A percentile compares a stretch with the other conserved stretches of the same genome.
phyloP scores from a whole-genome alignment of 2,888 invertebrate species.

The Leucoptera coffeella region DNA sequence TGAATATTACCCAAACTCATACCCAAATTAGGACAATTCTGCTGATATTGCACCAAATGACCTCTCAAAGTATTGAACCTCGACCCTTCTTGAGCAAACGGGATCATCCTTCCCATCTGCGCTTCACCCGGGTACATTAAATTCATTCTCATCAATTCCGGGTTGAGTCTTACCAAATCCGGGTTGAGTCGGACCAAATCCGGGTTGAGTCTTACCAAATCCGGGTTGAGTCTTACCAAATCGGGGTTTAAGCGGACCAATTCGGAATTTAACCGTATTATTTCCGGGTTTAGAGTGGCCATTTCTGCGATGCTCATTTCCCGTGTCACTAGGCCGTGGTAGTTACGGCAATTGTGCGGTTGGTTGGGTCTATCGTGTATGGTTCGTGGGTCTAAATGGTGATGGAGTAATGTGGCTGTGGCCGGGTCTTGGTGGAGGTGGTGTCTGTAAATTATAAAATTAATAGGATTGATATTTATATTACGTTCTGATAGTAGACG shows the following conservation, averaged over 20 bases:
- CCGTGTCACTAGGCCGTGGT: constrained; percentile 23
- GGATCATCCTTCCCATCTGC: constrained; percentile 3
- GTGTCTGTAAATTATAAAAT: constrained; percentile 10
- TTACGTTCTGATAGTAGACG: too few relatives aligned
- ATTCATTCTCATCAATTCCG: constrained; percentile 5
- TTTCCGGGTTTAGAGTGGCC: constrained; percentile 10
- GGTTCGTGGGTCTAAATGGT: constrained; percentile 18
- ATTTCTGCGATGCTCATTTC: constrained; percentile 14
- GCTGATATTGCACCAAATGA: constrained; percentile 30
- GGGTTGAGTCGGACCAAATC: constrained; percentile 10
- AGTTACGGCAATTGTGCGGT: neutral
- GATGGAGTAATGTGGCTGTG: constrained; percentile 34
- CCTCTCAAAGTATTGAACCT: constrained; percentile 35
- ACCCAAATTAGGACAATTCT: constrained; percentile 21
- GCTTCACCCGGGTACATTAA: constrained; percentile 13
- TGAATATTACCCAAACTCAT: constrained; percentile 33
- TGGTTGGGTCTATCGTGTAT: constrained; percentile 16
- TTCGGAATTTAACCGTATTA: constrained; percentile 12
- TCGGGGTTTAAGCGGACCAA: constrained; percentile 14
- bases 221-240: constrained; percentile 11
- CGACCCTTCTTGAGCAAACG: constrained; percentile 15
- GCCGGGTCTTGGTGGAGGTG: constrained; percentile 39
- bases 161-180: constrained; percentile 5
- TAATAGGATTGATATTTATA: too few relatives aligned
- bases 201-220: constrained; percentile 10